A percentile compares a stretch with the other conserved stretches of the same genome.
Conservation (phyloP, 2,113 vertebrate species). For the Sphyrna mokarran region DNA sequence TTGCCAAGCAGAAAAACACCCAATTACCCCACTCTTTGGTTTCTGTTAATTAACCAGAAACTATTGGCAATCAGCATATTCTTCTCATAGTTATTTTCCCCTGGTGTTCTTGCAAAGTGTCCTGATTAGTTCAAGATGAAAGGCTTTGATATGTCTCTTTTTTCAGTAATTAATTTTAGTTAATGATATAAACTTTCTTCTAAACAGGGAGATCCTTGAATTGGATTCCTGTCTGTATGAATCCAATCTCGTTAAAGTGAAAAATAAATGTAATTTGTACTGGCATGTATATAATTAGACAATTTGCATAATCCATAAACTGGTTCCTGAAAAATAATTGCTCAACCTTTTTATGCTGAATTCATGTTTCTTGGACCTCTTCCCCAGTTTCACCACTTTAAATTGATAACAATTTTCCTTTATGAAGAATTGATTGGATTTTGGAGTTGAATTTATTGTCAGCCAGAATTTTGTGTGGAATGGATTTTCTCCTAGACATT, state of each 20-base stretch:
- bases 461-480: background rate
- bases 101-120: no score
- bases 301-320: background rate
- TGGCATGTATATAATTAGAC: background rate
- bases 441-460: background rate
- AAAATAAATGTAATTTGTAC: background rate
- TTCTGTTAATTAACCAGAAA: no score
- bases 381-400: background rate
- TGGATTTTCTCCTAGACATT: background rate
- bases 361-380: background rate
- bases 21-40: no score
- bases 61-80: no score
- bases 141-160: no score
- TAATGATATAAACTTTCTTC: background rate
- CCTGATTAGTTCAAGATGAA: no score
- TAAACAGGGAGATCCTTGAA: background rate
- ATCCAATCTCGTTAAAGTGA: background rate
- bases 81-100: no score
- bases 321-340: background rate
- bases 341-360: background rate
- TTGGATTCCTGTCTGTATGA: background rate
- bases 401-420: background rate
- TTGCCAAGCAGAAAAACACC: no score
- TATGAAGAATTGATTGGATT: background rate
- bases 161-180: no score